These are phyloP conservation scores for Lepidocyrtoides sp. DNA, from an alignment of 2,888 invertebrate species.

Conservation along the genomic window DNA sequence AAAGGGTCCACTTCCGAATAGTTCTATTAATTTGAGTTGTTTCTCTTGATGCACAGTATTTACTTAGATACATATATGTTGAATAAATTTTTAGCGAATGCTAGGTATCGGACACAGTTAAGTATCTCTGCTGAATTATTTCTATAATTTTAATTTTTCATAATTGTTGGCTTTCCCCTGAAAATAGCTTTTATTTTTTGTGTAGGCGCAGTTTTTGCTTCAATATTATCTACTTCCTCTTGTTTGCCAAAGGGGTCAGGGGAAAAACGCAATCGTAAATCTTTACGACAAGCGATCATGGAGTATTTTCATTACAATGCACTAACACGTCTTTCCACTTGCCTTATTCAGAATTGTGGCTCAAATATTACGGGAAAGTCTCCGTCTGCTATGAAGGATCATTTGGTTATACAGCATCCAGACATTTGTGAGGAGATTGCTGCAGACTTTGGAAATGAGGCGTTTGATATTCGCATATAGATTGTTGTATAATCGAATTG, in stretches of 20 bases:
- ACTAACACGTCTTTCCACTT: constrained; percentile 60
- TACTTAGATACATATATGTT: no score
- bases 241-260: background rate
- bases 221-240: background rate
- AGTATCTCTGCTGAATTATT: no score
- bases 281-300: constrained; percentile 56
- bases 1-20: no score
- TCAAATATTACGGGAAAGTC: constrained; percentile 62
- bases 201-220: background rate
- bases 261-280: constrained; percentile 49
- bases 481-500: no score
- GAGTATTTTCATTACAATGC: constrained; percentile 67
- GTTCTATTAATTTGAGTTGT: no score
- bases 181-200: constrained; percentile 27
- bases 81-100: no score
- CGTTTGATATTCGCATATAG: constrained; percentile 12
- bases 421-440: constrained; percentile 51
- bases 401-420: constrained; percentile 61
- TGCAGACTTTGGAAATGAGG: constrained; percentile 55
- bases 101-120: no score
- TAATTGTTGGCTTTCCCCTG: background rate
- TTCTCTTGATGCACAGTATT: no score
- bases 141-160: background rate
- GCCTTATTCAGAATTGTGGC: constrained; percentile 55
- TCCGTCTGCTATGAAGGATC: constrained; percentile 67